Conservation (phyloP, 2,888 invertebrate genomes). For the Dendrolimus pini region DNA sequence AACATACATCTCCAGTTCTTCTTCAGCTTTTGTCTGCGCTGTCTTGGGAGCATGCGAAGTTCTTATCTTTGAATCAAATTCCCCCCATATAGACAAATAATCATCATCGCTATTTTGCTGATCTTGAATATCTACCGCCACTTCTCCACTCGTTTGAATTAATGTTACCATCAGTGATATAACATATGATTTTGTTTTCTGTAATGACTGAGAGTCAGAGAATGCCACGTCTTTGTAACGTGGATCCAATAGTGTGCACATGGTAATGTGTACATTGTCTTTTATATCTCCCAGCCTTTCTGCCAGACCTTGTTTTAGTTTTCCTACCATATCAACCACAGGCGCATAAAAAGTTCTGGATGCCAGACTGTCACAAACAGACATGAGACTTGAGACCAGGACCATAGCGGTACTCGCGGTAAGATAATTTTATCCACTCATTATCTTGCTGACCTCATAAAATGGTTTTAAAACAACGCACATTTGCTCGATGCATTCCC, state of each 20-base stretch:
- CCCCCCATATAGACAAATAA: background rate
- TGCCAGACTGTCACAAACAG: background rate
- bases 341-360: too few relatives aligned
- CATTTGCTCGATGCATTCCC: conserved; percentile 6
- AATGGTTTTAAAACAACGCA: conserved; percentile 3
- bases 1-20: background rate
- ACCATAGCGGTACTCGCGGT: conserved; percentile 5
- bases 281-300: too few relatives aligned
- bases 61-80: too few relatives aligned
- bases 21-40: background rate
- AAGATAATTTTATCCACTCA: conserved; percentile 8
- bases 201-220: background rate
- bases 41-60: background rate
- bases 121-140: background rate
- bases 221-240: background rate
- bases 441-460: conserved; percentile 6
- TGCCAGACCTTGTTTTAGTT: background rate
- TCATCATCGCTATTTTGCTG: background rate
- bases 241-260: too few relatives aligned
- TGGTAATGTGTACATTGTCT: background rate
- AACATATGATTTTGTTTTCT: too few relatives aligned
- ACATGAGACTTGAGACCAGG: background rate
- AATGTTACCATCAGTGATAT: background rate
- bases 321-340: background rate
- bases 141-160: background rate